Evolutionary conservation across 2,113 vertebrate species (phyloP).

Genomic region (Hydropotes inermis): DNA sequence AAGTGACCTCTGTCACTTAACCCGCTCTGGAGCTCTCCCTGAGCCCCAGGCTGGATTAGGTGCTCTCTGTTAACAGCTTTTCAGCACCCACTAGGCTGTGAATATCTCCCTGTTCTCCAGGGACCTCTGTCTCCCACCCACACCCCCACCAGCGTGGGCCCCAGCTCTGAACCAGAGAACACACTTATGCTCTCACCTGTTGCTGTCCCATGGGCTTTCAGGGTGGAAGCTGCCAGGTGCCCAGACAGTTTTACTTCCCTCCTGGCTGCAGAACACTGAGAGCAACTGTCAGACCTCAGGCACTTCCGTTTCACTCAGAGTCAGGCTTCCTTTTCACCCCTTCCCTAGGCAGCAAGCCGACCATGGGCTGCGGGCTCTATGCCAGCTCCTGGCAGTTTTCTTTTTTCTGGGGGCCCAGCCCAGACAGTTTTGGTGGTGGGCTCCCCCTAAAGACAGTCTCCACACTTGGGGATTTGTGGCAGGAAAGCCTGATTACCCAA

Average conservation of each 20-base stretch:
- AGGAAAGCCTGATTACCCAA: not conserved
- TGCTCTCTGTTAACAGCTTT: not conserved
- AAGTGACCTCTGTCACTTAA: not conserved
- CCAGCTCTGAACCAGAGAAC: not conserved
- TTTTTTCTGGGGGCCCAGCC: not conserved
- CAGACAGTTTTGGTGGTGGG: not conserved
- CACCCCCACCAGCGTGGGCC: not conserved
- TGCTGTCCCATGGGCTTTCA: conserved; percentile 43
- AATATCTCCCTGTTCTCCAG: not conserved
- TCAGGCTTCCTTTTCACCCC: conserved; percentile 55
- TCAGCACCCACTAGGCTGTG: not conserved
- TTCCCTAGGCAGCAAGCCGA: not conserved
- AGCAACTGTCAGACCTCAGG: conserved; percentile 48
- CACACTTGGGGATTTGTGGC: not conserved
- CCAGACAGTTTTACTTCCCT: conserved; percentile 68
- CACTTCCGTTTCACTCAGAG: conserved; percentile 54
- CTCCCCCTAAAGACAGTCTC: not conserved
- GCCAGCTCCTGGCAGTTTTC: not conserved
- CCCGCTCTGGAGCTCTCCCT: not conserved
- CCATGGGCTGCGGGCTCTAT: not conserved
- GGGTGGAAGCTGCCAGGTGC: not conserved
- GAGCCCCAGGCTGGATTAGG: not conserved
- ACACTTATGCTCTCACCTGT: not conserved
- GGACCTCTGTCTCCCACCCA: not conserved
- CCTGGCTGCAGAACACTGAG: not conserved